Evolutionary conservation across 2,797 vertebrate genomes (phyloP), one percentile per base, ranked within the genome.

Genomic region (Thripadectes ignobilis): DNA sequence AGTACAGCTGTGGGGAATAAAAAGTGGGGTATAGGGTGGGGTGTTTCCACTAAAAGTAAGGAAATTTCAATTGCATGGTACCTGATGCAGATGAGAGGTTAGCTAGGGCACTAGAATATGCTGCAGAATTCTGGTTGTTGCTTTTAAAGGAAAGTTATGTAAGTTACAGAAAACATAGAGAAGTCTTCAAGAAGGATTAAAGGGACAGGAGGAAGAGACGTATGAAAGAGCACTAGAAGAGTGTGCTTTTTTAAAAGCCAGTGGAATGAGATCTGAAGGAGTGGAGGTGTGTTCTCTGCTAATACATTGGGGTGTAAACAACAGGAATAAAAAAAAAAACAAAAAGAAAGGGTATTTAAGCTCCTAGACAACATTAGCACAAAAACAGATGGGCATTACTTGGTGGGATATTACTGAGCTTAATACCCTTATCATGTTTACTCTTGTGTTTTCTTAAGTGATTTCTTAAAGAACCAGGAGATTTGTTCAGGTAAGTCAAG

Each of bases 401-500:
- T 76, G 20, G 48, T 94, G 51, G 43, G 39, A 34, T 94, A 73
- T 79, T 94, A 80, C 49, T 85, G 59, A 82, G 72, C 66, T 75
- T 87, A 89, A 79, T 91, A 79, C 19, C 20, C 51, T 79, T n/a
- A 69, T 92, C 67, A 9, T 82, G 32, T 89, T 93, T 49, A 27
- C 73, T 75, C 74, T 82, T 92, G 43, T 79, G 39, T 81, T 94
- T 95, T 89, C 45, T 91, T 89, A 82, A 94, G 51, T 76, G 39
- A 84, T 92, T 95, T 89, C 52, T 92, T 89, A 79, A 94, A 88
- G 76, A 92, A 69, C 36, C 34, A 55, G 26, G n/a, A 89, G 45
- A 63, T 74, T 89, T 91, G 29, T 85, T 93, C 75, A 92, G 87
- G 78, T 95, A 89, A 92, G 45, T 67, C 85, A 89, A 82, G 30